Evolutionary conservation across 2,797 vertebrate genomes (phyloP).

Genomic region (Ataeniobius toweri): DNA sequence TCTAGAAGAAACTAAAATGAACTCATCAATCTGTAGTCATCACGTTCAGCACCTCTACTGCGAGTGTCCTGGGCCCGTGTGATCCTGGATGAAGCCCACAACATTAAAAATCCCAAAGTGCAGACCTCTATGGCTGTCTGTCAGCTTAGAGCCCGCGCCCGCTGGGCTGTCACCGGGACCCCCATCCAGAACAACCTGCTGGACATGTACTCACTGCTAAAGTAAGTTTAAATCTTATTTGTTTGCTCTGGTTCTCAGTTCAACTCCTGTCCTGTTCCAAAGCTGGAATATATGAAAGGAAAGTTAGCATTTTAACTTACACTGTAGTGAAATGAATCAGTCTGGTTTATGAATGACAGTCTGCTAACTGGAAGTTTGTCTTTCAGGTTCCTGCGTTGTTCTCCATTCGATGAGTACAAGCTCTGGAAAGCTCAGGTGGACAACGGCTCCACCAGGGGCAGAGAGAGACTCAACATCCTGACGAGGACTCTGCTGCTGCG

Average conservation of each 20-base stretch:
- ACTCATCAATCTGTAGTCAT: slow-evolving; percentile 42
- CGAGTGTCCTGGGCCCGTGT: slow-evolving; percentile 88
- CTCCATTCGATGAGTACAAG: slow-evolving; percentile 93
- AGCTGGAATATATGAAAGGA: neutral
- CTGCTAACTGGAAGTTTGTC: neutral
- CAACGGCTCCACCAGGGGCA: slow-evolving; percentile 90
- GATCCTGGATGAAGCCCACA: slow-evolving; percentile 94
- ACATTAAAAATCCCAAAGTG: slow-evolving; percentile 92
- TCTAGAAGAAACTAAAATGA: neutral
- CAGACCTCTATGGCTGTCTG: slow-evolving; percentile 92
- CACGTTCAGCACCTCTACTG: slow-evolving; percentile 77
- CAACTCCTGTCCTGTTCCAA: neutral
- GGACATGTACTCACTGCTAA: slow-evolving; percentile 95
- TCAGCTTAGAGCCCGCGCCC: slow-evolving; percentile 85
- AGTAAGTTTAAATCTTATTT: slow-evolving; percentile 77
- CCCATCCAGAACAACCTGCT: slow-evolving; percentile 97
- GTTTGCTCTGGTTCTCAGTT: neutral
- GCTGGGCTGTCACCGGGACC: slow-evolving; percentile 95
- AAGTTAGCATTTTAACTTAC: neutral
- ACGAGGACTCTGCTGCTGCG: slow-evolving; percentile 89
- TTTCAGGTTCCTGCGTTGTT: slow-evolving; percentile 90
- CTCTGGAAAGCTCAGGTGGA: slow-evolving; percentile 96
- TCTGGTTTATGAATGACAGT: neutral
- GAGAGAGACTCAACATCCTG: slow-evolving; percentile 91
- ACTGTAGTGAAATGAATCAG: neutral